phyloP scores from a whole-genome alignment of 2,888 invertebrate species.

The Diaphora mendica region DNA sequence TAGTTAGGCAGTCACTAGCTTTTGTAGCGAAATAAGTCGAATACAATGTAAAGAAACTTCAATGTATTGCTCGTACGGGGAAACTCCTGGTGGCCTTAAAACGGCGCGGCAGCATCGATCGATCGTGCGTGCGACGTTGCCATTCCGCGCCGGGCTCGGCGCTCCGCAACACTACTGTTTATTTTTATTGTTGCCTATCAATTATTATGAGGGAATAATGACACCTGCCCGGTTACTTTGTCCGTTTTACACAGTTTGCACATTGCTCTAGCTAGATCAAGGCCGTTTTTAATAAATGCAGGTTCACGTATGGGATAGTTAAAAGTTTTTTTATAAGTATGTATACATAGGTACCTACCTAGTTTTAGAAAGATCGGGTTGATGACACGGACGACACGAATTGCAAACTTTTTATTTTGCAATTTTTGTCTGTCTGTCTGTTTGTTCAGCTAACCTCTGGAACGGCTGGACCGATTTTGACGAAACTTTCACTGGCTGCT shows the following conservation, averaged over 20 bases:
- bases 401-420: not conserved
- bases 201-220: conserved; percentile 73
- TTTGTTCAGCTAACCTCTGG: no score
- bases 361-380: not conserved
- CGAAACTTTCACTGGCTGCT: no score
- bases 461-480: no score
- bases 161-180: conserved; percentile 59
- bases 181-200: conserved; percentile 80
- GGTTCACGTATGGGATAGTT: not conserved
- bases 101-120: conserved; percentile 63
- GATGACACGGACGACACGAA: not conserved
- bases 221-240: conserved; percentile 47
- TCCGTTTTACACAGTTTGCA: conserved; percentile 26
- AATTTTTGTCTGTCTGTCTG: no score
- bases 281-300: conserved; percentile 4
- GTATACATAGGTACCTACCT: not conserved
- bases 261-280: conserved; percentile 21
- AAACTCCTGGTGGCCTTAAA: conserved; percentile 48
- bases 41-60: conserved; percentile 41
- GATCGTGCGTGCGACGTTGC: conserved; percentile 81
- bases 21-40: conserved; percentile 5
- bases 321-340: not conserved
- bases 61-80: conserved; percentile 46
- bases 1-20: not conserved
- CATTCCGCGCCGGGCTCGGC: conserved; percentile 62